Evolutionary conservation across 2,113 vertebrate species (phyloP).

Genomic region (Diadophis punctatus): DNA sequence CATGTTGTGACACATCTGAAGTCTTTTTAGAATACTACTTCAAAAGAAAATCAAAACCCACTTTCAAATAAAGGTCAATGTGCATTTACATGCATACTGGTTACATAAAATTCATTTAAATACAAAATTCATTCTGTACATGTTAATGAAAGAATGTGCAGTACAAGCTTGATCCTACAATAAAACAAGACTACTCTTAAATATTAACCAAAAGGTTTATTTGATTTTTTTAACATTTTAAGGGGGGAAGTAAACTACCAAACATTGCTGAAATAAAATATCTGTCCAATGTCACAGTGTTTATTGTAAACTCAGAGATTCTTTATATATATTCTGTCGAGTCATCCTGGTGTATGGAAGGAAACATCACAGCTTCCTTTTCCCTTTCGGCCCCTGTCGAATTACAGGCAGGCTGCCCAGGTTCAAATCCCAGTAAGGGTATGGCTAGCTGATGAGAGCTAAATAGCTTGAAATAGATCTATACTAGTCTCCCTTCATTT

Average conservation of each 20-base stretch:
- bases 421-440: no score
- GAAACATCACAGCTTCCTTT: no score
- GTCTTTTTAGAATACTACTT: slow-evolving; percentile 74
- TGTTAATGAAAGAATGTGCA: slow-evolving; percentile 72
- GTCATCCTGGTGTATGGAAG: no score
- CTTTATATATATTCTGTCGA: no score
- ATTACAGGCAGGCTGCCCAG: no score
- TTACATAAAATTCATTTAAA: slow-evolving; percentile 79
- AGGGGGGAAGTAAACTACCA: slow-evolving; percentile 47
- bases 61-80: slow-evolving; percentile 82
- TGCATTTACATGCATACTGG: slow-evolving; percentile 74
- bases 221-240: slow-evolving; percentile 45
- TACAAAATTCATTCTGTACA: slow-evolving; percentile 76
- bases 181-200: slow-evolving; percentile 71
- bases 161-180: slow-evolving; percentile 68
- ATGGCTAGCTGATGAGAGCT: no score
- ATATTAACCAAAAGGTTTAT: slow-evolving; percentile 60
- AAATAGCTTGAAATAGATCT: no score
- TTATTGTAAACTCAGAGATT: slow-evolving; percentile 78
- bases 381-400: no score
- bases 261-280: slow-evolving; percentile 65
- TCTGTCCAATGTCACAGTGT: slow-evolving; percentile 78
- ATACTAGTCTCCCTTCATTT: no score
- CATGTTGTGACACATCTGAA: slow-evolving; percentile 70
- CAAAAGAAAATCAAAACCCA: slow-evolving; percentile 72